phyloP scores from a whole-genome alignment of 2,113 vertebrate genomes.

The Muntiacus reevesi region DNA sequence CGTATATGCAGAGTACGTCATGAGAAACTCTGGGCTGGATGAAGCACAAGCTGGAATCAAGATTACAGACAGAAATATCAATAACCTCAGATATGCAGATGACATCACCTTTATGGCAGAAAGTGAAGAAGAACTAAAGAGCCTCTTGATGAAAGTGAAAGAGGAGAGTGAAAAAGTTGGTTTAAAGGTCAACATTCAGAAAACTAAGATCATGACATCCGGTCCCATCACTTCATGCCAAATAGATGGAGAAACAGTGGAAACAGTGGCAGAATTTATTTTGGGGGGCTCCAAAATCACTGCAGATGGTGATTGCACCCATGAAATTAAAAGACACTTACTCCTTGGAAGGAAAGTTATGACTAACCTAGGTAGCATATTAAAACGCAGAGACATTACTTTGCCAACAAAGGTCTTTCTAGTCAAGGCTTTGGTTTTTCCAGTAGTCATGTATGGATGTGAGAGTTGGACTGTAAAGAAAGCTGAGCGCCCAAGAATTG shows the following conservation, averaged over 20 bases:
- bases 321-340: background rate
- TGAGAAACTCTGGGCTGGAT: too few species aligned
- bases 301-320: background rate
- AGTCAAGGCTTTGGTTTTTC: background rate
- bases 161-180: background rate
- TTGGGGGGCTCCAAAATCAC: background rate
- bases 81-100: too few species aligned
- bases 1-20: too few species aligned
- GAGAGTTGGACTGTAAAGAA: background rate
- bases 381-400: background rate
- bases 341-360: background rate
- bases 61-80: too few species aligned
- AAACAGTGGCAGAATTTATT: background rate
- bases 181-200: background rate
- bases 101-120: too few species aligned
- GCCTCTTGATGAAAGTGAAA: background rate
- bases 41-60: too few species aligned
- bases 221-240: background rate
- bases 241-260: background rate
- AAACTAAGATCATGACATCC: background rate
- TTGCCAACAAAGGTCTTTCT: background rate
- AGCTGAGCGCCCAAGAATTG: background rate
- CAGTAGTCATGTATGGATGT: background rate
- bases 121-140: too few species aligned
- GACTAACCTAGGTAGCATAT: background rate